These are phyloP conservation scores for Parelbella ahira DNA, from an alignment of 2,888 invertebrate genomes.

Conservation along the genomic window DNA sequence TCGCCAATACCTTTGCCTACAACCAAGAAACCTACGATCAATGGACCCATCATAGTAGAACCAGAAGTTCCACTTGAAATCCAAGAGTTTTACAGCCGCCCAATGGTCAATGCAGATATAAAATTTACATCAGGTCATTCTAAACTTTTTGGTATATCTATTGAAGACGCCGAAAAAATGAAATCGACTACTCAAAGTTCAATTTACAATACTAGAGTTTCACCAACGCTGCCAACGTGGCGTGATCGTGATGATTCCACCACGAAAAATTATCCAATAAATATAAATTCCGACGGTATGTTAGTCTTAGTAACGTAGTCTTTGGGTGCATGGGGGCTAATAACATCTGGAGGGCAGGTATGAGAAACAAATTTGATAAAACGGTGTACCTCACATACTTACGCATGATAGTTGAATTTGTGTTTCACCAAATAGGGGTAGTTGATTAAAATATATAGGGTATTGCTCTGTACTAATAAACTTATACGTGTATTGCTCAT, in stretches of 20 bases:
- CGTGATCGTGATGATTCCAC: slow-evolving; percentile 62
- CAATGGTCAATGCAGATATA: slow-evolving; percentile 37
- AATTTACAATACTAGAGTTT: slow-evolving; percentile 76
- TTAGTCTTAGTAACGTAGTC: slow-evolving; percentile 24
- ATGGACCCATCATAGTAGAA: slow-evolving; percentile 25
- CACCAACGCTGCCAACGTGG: slow-evolving; percentile 82
- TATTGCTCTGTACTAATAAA: too few relatives aligned
- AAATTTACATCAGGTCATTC: slow-evolving; percentile 83
- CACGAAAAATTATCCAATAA: slow-evolving; percentile 66
- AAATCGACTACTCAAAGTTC: slow-evolving; percentile 73
- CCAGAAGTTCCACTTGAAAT: slow-evolving; percentile 41
- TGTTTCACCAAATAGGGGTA: too few relatives aligned
- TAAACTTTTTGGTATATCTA: slow-evolving; percentile 82
- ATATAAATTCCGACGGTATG: slow-evolving; percentile 67
- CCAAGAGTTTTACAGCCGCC: slow-evolving; percentile 44
- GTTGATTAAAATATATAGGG: too few relatives aligned
- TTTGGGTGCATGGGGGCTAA: slow-evolving; percentile 27
- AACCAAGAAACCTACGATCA: slow-evolving; percentile 7
- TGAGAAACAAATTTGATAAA: not conserved
- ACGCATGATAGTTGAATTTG: too few relatives aligned
- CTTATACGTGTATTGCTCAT: too few relatives aligned
- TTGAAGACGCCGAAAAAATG: slow-evolving; percentile 81
- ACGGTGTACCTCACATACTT: too few relatives aligned
- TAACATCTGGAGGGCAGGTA: slow-evolving; percentile 5
- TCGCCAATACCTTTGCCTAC: slow-evolving; percentile 26